Percentiles rank a stretch among this genome's conserved stretches.
These are phyloP conservation scores for Semnopithecus entellus DNA, from an alignment of 2,113 vertebrate genomes.

Conservation along the genomic window DNA sequence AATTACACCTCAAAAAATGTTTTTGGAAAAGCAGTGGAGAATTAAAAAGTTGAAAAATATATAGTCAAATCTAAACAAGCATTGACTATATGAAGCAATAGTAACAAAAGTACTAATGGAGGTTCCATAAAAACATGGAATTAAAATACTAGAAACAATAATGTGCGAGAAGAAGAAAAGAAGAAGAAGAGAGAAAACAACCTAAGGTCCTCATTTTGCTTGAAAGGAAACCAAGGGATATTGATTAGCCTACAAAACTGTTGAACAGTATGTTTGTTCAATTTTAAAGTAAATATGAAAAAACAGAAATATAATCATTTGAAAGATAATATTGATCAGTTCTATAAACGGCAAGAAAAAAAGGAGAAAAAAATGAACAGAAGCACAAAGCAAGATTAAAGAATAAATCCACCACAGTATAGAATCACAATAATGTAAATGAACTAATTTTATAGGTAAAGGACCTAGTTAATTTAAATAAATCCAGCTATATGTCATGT, in stretches of 20 bases:
- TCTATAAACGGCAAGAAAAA: not conserved
- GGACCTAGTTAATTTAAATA: conserved; percentile 36
- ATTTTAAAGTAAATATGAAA: conserved; percentile 31
- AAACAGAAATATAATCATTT: not conserved
- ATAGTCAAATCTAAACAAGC: not conserved
- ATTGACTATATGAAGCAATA: not conserved
- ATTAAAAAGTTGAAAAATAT: not conserved
- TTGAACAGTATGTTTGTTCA: not conserved
- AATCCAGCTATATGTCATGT: not conserved
- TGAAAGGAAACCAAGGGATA: not conserved
- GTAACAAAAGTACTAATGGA: not conserved
- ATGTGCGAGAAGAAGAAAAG: not conserved
- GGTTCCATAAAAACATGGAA: not conserved
- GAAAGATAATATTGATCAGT: not conserved
- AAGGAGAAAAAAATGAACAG: not conserved
- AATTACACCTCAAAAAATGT: not conserved
- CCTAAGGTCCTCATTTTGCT: not conserved
- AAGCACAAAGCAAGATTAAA: conserved; percentile 33
- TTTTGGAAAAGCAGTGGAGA: not conserved
- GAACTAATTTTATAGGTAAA: not conserved
- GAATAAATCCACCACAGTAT: conserved; percentile 17
- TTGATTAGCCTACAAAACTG: not conserved
- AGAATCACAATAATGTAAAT: conserved; percentile 3
- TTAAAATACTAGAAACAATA: not conserved
- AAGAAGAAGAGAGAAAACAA: not conserved